phyloP scores from a whole-genome alignment of 1,140 invertebrate genomes.

The Drosophila sp. region DNA sequence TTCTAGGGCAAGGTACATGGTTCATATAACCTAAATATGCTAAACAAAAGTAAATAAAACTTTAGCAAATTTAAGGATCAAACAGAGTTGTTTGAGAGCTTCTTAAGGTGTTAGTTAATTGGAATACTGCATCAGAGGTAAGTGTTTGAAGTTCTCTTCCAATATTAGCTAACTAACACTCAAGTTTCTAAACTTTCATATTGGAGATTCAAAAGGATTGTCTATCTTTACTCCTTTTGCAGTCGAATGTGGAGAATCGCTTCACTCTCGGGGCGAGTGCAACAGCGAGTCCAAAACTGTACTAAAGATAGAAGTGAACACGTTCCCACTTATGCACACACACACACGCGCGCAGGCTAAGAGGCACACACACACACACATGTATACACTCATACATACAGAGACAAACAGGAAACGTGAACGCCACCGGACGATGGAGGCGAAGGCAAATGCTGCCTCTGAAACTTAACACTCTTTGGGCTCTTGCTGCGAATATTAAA shows the following conservation, averaged over 20 bases:
- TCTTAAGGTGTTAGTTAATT: too few species aligned
- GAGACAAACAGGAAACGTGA: slow-evolving; percentile 65
- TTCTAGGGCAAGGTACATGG: neutral
- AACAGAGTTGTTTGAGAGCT: too few species aligned
- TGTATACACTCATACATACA: neutral
- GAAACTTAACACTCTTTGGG: slow-evolving; percentile 74
- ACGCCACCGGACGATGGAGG: slow-evolving; percentile 40
- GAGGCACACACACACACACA: slow-evolving; percentile 19
- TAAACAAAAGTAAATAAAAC: too few species aligned
- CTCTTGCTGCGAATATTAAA: slow-evolving; percentile 75
- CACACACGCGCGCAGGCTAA: slow-evolving; percentile 22
- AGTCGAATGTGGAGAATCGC: slow-evolving; percentile 23
- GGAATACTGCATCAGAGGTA: too few species aligned
- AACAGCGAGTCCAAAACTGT: slow-evolving; percentile 61
- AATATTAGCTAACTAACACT: too few species aligned
- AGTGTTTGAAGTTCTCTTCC: too few species aligned
- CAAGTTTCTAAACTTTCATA: too few species aligned
- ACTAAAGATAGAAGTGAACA: slow-evolving; percentile 75
- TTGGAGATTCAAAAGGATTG: neutral
- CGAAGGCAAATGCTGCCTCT: slow-evolving; percentile 61
- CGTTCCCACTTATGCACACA: slow-evolving; percentile 48
- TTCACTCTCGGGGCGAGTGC: slow-evolving; percentile 26
- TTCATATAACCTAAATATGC: too few species aligned
- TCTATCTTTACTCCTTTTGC: slow-evolving; percentile 8
- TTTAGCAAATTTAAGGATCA: too few species aligned